phyloP scores from a whole-genome alignment of 2,113 vertebrate species.

The Sapayoa aenigma region DNA sequence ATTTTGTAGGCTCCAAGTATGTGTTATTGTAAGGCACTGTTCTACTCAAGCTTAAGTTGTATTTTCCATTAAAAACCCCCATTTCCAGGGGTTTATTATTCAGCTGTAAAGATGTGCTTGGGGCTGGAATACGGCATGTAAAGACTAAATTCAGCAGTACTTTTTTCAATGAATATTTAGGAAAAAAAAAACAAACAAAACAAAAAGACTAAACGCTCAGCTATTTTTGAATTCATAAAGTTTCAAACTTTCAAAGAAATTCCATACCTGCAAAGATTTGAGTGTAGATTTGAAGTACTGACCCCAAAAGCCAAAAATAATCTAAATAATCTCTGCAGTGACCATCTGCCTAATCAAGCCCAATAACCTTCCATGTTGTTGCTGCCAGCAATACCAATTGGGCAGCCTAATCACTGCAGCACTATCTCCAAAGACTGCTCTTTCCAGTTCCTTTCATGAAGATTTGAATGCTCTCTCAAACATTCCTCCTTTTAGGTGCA shows the following conservation, averaged over 20 bases:
- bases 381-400: background rate
- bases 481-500: background rate
- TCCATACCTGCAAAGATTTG: background rate
- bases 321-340: background rate
- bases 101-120: conserved; percentile 65
- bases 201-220: background rate
- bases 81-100: conserved; percentile 72
- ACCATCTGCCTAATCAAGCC: background rate
- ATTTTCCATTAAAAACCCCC: conserved; percentile 73
- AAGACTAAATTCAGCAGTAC: conserved; percentile 24
- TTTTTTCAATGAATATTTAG: background rate
- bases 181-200: background rate
- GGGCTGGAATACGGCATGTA: conserved; percentile 50
- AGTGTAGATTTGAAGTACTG: background rate
- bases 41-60: conserved; percentile 64
- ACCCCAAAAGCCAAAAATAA: background rate
- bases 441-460: background rate
- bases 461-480: background rate
- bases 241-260: background rate
- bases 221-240: background rate
- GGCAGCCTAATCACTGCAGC: background rate
- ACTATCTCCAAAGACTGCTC: background rate
- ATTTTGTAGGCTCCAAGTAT: conserved; percentile 60
- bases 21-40: conserved; percentile 60
- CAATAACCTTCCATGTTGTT: background rate